Evolutionary conservation across 2,888 invertebrate species (phyloP).

Genomic region (Plebejus argus): DNA sequence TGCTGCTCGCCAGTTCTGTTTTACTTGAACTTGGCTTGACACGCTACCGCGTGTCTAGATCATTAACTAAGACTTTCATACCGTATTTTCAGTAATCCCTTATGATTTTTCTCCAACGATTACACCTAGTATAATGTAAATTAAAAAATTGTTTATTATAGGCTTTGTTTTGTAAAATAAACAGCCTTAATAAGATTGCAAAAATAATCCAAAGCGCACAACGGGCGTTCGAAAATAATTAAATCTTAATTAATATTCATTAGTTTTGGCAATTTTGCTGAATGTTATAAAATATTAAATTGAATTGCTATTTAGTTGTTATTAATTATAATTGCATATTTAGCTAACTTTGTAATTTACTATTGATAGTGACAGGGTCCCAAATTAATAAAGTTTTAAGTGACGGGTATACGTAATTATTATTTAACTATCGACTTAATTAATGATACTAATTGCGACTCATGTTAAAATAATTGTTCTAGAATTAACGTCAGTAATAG

Average conservation of each 20-base stretch:
- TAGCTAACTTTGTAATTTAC: slow-evolving; percentile 23
- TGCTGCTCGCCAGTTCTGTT: too few relatives aligned
- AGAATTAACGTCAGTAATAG: too few relatives aligned
- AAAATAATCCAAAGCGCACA: neutral
- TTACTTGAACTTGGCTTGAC: too few relatives aligned
- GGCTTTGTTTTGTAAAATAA: neutral
- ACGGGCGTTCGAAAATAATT: neutral
- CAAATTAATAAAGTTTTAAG: neutral
- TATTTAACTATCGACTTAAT: too few relatives aligned
- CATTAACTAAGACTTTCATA: too few relatives aligned
- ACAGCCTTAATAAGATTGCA: neutral
- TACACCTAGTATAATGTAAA: neutral
- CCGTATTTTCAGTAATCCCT: too few relatives aligned
- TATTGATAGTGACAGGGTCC: neutral
- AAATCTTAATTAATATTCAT: slow-evolving; percentile 20
- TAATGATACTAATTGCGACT: too few relatives aligned
- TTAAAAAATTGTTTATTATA: neutral
- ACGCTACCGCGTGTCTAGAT: too few relatives aligned
- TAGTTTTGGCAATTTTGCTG: slow-evolving; percentile 18
- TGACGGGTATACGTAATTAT: neutral
- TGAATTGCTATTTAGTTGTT: slow-evolving; percentile 16
- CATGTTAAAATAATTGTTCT: too few relatives aligned
- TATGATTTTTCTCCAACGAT: too few relatives aligned
- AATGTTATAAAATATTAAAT: slow-evolving; percentile 24
- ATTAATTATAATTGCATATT: slow-evolving; percentile 7